A percentile compares a stretch with the other conserved stretches of the same genome.
phyloP scores from a whole-genome alignment of 2,113 vertebrate genomes.

The Cyprinodon tularosa region DNA sequence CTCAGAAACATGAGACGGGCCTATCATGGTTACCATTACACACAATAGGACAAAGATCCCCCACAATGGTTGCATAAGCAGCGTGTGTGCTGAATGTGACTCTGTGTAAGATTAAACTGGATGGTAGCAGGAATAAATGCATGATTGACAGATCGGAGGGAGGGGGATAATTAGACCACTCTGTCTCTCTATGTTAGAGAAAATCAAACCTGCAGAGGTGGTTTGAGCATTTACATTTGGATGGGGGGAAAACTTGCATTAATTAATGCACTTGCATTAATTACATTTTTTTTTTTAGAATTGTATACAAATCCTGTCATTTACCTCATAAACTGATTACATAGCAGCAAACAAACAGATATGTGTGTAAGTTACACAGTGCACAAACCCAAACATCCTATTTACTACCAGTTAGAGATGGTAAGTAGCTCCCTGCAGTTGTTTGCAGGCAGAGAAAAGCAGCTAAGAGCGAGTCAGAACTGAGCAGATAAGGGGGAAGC shows the following conservation, averaged over 20 bases:
- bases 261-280: not conserved
- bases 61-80: slow-evolving; percentile 49
- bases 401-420: slow-evolving; percentile 21
- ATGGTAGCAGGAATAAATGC: slow-evolving; percentile 12
- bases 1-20: slow-evolving; percentile 30
- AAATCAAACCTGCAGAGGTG: not conserved
- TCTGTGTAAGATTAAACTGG: slow-evolving; percentile 19
- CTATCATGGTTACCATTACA: slow-evolving; percentile 28
- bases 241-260: not conserved
- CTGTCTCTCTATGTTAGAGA: not conserved
- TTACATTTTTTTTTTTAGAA: not conserved
- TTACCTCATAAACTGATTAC: not conserved
- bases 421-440: slow-evolving; percentile 30
- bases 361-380: not conserved
- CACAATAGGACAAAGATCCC: slow-evolving; percentile 38
- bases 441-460: slow-evolving; percentile 28
- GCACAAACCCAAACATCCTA: slow-evolving; percentile 9
- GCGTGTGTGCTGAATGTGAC: slow-evolving; percentile 12
- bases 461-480: slow-evolving; percentile 26
- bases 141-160: slow-evolving; percentile 5
- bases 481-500: slow-evolving; percentile 34
- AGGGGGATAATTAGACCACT: slow-evolving; percentile 27
- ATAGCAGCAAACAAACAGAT: not conserved
- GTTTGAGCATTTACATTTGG: not conserved
- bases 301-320: not conserved